Base-by-base conservation (phyloP, 2,888 invertebrate species). In the Acrobasis suavella region DNA sequence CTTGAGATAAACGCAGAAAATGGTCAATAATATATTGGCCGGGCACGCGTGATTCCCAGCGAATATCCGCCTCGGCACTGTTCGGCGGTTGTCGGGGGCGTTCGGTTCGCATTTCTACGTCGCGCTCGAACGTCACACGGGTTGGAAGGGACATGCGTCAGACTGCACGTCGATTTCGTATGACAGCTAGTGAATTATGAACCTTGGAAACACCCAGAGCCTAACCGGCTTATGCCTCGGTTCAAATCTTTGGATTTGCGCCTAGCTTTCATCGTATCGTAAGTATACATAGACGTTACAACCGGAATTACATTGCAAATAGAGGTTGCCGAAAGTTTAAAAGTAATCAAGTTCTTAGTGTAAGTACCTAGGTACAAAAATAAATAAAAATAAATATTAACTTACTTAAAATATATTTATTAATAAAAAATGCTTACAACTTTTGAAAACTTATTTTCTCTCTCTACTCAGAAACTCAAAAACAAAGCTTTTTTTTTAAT, bases 21-120 rank as follows among this genome's bases (percentile, higher is more conserved):
- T 87, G 80, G 85, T 89, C 87, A 91, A 90, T 91, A 88, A 82
- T 75, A 78, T 74, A 75, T 75, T 76, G 80, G 80, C 83, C 82
- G 80, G 72, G 75, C 83, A 74, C 80, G 80, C 86, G 91, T 86
- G 80, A 78, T 73, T 77, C 81, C 85, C 77, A 75, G 71, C 73
- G 75, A 77, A 80, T 76, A 77, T 78, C 75, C 71, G 73, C 71
- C 76, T 91, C 91, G 91, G 86, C 77, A 91, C 90, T 91, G 79
- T 63, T 91, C 91, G 91, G 86, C 49, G 62, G 69, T 80, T 78
- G 85, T 78, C 91, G 91, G 63, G 66, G 65, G 50, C 65, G 62
- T 49, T 85, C 85, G 86, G 64, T 63, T 63, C 68, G 64, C 62
- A 65, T 63, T 64, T 64, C 62, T 64, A 65, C 66, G 65, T 64